phyloP scores from a whole-genome alignment of 2,888 invertebrate species.

The Fissipunctia ypsillon region DNA sequence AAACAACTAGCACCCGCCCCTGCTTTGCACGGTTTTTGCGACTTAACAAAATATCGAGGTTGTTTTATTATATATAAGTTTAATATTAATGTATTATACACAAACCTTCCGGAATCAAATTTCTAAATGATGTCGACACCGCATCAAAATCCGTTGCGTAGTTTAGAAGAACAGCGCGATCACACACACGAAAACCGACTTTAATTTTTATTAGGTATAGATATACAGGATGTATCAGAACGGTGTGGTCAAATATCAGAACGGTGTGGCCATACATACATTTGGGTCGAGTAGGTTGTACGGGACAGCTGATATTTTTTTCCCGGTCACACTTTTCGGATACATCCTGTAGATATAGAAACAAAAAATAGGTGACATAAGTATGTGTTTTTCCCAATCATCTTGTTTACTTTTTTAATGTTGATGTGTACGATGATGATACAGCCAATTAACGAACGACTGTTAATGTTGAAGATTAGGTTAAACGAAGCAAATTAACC shows the following conservation, averaged over 20 bases:
- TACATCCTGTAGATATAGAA: too few relatives aligned
- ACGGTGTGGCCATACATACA: too few relatives aligned
- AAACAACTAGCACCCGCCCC: background rate
- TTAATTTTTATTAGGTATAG: too few relatives aligned
- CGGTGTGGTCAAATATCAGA: too few relatives aligned
- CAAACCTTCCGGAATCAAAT: background rate
- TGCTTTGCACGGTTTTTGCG: background rate
- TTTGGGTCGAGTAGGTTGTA: too few relatives aligned
- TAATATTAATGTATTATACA: background rate
- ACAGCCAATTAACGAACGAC: conserved; percentile 24
- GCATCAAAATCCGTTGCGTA: too few relatives aligned
- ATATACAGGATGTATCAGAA: too few relatives aligned
- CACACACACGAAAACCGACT: too few relatives aligned
- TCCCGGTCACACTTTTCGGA: too few relatives aligned
- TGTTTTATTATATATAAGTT: background rate
- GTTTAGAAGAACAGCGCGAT: too few relatives aligned
- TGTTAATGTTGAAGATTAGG: conserved; percentile 24
- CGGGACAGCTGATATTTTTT: too few relatives aligned
- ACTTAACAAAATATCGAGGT: background rate
- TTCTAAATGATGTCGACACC: too few relatives aligned
- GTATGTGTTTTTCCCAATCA: conserved; percentile 20
- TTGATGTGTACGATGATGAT: background rate
- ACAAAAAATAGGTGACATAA: conserved; percentile 25
- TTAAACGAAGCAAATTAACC: conserved; percentile 20
- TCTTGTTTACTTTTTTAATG: conserved; percentile 32